These are phyloP conservation scores for Nemotelus nigrinus DNA, from an alignment of 2,888 invertebrate species.

Conservation along the genomic window DNA sequence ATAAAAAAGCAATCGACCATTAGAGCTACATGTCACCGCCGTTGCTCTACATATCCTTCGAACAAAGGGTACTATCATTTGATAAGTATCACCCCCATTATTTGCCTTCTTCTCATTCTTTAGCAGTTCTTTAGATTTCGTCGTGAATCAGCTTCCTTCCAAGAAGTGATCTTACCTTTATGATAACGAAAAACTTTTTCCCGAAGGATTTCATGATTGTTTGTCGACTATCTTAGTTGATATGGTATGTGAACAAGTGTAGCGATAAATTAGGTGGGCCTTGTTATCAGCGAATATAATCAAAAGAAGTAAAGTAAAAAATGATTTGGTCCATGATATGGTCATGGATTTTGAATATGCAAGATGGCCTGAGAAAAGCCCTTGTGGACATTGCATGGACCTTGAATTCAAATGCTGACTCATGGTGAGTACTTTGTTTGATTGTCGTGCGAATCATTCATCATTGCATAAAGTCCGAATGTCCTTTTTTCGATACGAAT, in stretches of 20 bases:
- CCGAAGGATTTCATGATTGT: not conserved
- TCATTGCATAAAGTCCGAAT: slow-evolving; percentile 17
- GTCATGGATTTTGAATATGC: not conserved
- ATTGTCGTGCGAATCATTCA: not conserved
- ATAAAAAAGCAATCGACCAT: too few relatives aligned
- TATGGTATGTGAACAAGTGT: too few relatives aligned
- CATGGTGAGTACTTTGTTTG: not conserved
- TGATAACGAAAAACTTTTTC: not conserved
- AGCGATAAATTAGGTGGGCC: too few relatives aligned
- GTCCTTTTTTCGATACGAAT: not conserved
- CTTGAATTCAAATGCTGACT: slow-evolving; percentile 2
- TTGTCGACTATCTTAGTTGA: too few relatives aligned
- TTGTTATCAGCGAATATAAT: too few relatives aligned
- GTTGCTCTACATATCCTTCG: too few relatives aligned
- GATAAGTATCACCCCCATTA: not conserved
- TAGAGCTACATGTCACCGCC: too few relatives aligned
- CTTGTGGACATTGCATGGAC: not conserved
- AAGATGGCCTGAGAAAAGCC: too few relatives aligned
- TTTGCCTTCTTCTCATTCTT: not conserved
- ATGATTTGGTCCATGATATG: too few relatives aligned
- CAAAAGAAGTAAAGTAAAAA: too few relatives aligned
- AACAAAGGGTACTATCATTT: too few relatives aligned
- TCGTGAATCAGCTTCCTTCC: not conserved
- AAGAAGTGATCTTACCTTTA: not conserved
- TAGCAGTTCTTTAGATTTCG: not conserved